Evolutionary conservation across 2,888 invertebrate genomes (phyloP).

Genomic region (Drosophila hawaiiensis): DNA sequence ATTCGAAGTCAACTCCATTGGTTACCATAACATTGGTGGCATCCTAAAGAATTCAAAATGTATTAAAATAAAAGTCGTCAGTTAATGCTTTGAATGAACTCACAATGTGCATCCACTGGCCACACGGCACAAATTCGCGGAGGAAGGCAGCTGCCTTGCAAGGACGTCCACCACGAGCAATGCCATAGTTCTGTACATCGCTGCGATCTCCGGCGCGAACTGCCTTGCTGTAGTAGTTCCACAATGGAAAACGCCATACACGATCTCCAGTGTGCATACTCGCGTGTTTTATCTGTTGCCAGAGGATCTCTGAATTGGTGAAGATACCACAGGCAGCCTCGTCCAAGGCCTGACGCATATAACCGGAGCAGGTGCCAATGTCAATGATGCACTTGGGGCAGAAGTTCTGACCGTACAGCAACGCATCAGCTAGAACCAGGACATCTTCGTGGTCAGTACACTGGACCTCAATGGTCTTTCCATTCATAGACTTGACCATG

Average conservation of each 20-base stretch:
- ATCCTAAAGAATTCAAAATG: slow-evolving; percentile 83
- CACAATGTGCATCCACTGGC: slow-evolving; percentile 91
- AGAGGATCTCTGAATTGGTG: slow-evolving; percentile 90
- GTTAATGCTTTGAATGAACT: slow-evolving; percentile 21
- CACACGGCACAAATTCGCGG: slow-evolving; percentile 89
- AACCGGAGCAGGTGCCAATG: slow-evolving; percentile 92
- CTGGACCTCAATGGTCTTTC: slow-evolving; percentile 89
- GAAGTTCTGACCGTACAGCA: slow-evolving; percentile 89
- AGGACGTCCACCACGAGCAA: slow-evolving; percentile 86
- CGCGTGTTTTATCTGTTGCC: slow-evolving; percentile 88
- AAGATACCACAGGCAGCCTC: slow-evolving; percentile 91
- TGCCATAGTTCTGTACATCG: slow-evolving; percentile 86
- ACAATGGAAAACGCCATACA: slow-evolving; percentile 94
- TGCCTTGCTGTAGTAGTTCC: slow-evolving; percentile 89
- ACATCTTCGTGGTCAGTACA: slow-evolving; percentile 93
- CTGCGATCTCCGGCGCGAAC: slow-evolving; percentile 86
- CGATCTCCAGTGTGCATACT: slow-evolving; percentile 91
- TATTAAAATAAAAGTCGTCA: neutral
- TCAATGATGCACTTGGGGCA: slow-evolving; percentile 90
- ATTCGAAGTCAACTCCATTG: slow-evolving; percentile 88
- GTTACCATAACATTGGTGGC: slow-evolving; percentile 91
- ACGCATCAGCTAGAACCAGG: slow-evolving; percentile 91
- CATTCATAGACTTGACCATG: slow-evolving; percentile 90
- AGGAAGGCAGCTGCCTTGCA: slow-evolving; percentile 93
- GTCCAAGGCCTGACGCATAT: slow-evolving; percentile 88